These are phyloP conservation scores for Ecliptopera silaceata DNA, from an alignment of 2,888 invertebrate species.

Conservation along the genomic window DNA sequence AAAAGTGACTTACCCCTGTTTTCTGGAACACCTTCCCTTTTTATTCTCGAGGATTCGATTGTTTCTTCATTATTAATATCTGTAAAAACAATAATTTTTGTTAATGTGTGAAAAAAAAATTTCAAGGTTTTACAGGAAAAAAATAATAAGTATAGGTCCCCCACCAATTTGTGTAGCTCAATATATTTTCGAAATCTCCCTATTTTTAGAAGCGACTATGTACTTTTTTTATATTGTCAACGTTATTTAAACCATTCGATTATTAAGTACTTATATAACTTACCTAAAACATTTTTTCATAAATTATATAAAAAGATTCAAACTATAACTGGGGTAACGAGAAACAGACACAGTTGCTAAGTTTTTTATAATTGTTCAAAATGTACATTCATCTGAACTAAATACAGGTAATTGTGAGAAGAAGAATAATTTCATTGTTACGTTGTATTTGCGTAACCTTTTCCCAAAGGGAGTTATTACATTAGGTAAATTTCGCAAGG, in stretches of 20 bases:
- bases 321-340: no score
- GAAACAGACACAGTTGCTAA: no score
- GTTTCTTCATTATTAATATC: constrained; percentile 66
- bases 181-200: no score
- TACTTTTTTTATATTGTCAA: no score
- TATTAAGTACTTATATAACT: no score
- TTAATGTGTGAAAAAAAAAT: neutral
- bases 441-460: constrained; percentile 16
- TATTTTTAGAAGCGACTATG: no score
- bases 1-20: constrained; percentile 72
- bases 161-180: no score
- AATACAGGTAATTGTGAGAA: constrained; percentile 21
- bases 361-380: neutral
- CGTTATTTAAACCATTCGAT: no score
- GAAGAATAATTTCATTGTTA: constrained; percentile 19
- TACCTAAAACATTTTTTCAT: no score
- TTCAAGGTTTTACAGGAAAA: no score
- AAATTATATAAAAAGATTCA: no score
- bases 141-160: no score
- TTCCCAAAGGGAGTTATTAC: constrained; percentile 21
- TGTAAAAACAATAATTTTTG: constrained; percentile 59
- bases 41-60: constrained; percentile 73
- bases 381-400: neutral
- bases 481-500: constrained; percentile 15
- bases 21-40: constrained; percentile 76